A percentile compares a stretch with the other conserved stretches of the same genome.
Evolutionary conservation across 2,113 vertebrate species (phyloP).

Genomic region (Dasyurus viverrinus): DNA sequence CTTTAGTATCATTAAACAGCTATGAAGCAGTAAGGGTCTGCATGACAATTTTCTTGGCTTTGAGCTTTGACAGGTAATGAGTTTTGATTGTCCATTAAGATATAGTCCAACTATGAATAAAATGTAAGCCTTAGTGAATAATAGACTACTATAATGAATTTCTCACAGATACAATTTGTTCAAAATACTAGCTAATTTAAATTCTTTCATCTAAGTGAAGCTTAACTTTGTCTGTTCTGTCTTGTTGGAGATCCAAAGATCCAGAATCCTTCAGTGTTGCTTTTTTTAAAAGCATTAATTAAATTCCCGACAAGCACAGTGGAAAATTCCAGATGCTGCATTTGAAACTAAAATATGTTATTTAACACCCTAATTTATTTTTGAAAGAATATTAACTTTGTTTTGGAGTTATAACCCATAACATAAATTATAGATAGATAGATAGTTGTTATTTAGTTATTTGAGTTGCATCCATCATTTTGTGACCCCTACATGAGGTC

Average conservation of each 20-base stretch:
- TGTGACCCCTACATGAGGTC: slow-evolving; percentile 31
- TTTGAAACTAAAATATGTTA: slow-evolving; percentile 20
- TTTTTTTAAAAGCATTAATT: not conserved
- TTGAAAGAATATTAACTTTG: not conserved
- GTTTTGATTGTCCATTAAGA: slow-evolving; percentile 58
- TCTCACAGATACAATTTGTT: slow-evolving; percentile 45
- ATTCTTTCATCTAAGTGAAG: slow-evolving; percentile 27
- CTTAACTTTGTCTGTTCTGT: slow-evolving; percentile 14
- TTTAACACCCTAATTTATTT: not conserved
- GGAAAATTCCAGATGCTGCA: slow-evolving; percentile 7
- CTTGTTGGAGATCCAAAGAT: not conserved
- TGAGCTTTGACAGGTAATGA: slow-evolving; percentile 60
- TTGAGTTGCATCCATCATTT: slow-evolving; percentile 25
- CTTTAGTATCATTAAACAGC: slow-evolving; percentile 58
- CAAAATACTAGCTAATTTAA: slow-evolving; percentile 40
- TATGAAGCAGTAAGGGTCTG: slow-evolving; percentile 36
- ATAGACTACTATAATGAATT: slow-evolving; percentile 32
- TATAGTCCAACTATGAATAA: slow-evolving; percentile 51
- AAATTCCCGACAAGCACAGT: not conserved
- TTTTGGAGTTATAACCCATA: slow-evolving; percentile 35
- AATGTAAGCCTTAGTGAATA: slow-evolving; percentile 50
- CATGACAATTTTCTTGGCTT: slow-evolving; percentile 41
- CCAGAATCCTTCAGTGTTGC: not conserved
- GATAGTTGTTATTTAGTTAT: slow-evolving; percentile 2
- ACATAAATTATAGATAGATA: slow-evolving; percentile 31